Evolutionary conservation across 2,113 vertebrate genomes (phyloP).

Genomic region (Hemiprocne comata): DNA sequence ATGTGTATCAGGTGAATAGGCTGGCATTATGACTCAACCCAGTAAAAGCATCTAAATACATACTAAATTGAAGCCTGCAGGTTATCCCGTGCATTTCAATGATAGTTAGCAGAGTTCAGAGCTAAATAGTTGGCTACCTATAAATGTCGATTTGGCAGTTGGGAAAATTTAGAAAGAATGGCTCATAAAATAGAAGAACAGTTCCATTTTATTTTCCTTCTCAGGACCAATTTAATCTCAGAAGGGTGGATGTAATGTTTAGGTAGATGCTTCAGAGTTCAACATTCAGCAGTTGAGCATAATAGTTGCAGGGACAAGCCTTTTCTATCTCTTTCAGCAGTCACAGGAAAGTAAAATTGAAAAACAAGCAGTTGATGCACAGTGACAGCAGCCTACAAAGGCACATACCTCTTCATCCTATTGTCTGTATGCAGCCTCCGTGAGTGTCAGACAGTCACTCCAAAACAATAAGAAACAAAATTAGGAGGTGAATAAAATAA

Average conservation of each 20-base stretch:
- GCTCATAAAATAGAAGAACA: not conserved
- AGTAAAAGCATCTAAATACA: not conserved
- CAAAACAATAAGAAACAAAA: slow-evolving; percentile 23
- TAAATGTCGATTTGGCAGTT: not conserved
- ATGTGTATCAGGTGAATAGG: not conserved
- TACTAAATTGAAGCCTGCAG: not conserved
- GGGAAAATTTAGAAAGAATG: not conserved
- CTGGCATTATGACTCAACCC: not conserved
- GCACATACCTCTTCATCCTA: not conserved
- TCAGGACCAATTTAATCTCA: not conserved
- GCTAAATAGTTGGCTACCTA: not conserved
- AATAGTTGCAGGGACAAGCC: not conserved
- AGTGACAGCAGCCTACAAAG: slow-evolving; percentile 6
- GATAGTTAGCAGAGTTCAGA: not conserved
- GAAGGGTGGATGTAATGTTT: not conserved
- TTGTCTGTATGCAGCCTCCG: not conserved
- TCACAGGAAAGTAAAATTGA: not conserved
- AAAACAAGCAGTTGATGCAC: not conserved
- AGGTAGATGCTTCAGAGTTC: not conserved
- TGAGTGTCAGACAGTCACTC: not conserved
- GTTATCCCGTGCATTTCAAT: not conserved
- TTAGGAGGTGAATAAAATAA: not conserved
- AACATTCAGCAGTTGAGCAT: not conserved
- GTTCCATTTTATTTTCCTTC: not conserved
- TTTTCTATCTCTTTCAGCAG: not conserved